Evolutionary conservation across 64 coral and sea anemone genomes (phyloP), one percentile per base, ranked within the genome.

Genomic region (Hydrozoanthus tunicans): DNA sequence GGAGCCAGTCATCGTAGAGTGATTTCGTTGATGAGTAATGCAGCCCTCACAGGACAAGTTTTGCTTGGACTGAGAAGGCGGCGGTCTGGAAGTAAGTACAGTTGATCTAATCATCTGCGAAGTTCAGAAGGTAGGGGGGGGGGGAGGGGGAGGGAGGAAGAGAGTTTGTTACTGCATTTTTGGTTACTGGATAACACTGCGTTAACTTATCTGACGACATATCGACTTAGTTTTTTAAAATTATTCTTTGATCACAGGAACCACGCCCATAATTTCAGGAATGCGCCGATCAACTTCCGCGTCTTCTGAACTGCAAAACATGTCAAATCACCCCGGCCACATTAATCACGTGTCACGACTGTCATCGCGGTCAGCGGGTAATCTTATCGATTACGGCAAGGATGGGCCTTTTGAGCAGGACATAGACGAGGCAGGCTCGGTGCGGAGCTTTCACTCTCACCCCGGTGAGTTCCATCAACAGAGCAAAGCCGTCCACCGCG

Each of bases 1-100:
- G 97, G 94, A 32, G 62, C 92, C 0, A 94, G 89, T 5, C 97
- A 99, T 43, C 94, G 94, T 20, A 89, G 93, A 1, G 97, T 95
- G n/a, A 99, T 99, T 54, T 91, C 94, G 23, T 79, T 99, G 9
- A 99, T 99, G 92, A 90, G 93, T 32, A 93, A 93, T 53, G 94
- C 97, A 7, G 91, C 94, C 0, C 75, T 81, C 1, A 75, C 82
- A 72, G 92, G 92, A 5, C 85, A 90, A 7, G 97, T 99, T 6
- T 72, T 81, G 15, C 80, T 99, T 59, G 85, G 92, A 10, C 91
- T 99, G 15, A 75, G 91, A 86, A 90, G 97, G 79, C 62, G 84
- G 7, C 79, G 58, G 63, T 90, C 94, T 20, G 94, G 92, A 96
- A 89, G 97, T 99, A 96, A 92, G 97, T 93, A 17, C 71, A 14